Evolutionary conservation across 92 coral and sea anemone species (phyloP), one percentile per base, ranked within the genome.

Genomic region (Plumapathes pennacea): DNA sequence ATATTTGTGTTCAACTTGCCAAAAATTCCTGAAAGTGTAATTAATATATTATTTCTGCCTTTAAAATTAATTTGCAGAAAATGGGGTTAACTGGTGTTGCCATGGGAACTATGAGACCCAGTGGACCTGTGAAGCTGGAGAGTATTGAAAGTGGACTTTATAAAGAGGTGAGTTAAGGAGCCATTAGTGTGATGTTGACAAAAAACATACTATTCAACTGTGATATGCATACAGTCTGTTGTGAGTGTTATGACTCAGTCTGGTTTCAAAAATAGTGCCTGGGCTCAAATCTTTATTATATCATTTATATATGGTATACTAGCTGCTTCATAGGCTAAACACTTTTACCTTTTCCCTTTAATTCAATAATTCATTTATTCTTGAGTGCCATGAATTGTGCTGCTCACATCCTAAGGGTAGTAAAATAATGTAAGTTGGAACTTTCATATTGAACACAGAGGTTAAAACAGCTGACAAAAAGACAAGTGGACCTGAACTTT

Each of bases 71-170:
- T 64, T 1, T 26, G 21, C 37, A 87, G 95, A 92, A 92, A 76
- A 71, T 76, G 73, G 91, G 91, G 40, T 73, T 92, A 41, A 92
- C 98, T 18, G 98, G 98, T 38, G 85, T 88, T 76, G 98, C 98
- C 21, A 92, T 92, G 98, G 96, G 88, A 84, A 92, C 98, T 22
- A 92, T 92, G 98, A 71, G 98, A 64, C 94, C 98, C 0, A 88
- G 98, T 77, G 98, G 94, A 1, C 98, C 98, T 25, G 89, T 92
- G 25, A 92, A 92, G 60, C 76, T 92, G 9, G 98, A 92, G 42
- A 92, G 78, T 48, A 89, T 92, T 51, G 98, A 92, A 62, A 92
- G 96, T 68, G 89, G 88, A 5, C 59, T 92, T 44, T 83, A 92
- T 58, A 92, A 92, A 73, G 98, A 92, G 96, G 98, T 92, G 50